Evolutionary conservation across 2,888 invertebrate genomes (phyloP), one percentile per base, ranked within the genome.

Genomic region (Cerastoderma edule): DNA sequence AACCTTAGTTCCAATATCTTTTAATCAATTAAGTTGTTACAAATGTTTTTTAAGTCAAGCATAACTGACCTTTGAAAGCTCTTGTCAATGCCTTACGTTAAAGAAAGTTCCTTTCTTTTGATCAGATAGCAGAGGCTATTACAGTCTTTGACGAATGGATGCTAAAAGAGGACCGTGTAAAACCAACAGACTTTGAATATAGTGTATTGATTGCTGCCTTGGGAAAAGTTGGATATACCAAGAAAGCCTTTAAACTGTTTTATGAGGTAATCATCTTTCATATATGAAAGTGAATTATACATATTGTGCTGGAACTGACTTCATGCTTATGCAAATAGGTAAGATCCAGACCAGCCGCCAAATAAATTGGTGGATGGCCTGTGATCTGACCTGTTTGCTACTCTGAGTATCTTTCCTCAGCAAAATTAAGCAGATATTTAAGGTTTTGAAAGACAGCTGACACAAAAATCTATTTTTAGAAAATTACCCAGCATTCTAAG

Each of bases 201-300:
- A 96, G 96, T 90, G 93, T 97, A 70, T 92, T 98, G n/a, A 95
- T 99, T 75, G 95, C 95, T 74, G 96, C 95, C 10, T 96, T 96
- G 93, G 97, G 96, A 2, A 93, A 95, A 86, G 95, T 95, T 0
- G 98, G 98, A 0, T 96, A 97, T 88, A 95, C 97, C 1, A 95
- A 96, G 87, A 97, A 96, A 93, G 97, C 97, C 0, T 98, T 97
- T 90, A 94, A 95, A 84, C 93, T 98, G 0, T 98, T 95, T 88
- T 96, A 95, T 87, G 95, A 93, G 91, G 94, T 94, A 86, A n/a
- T n/a, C n/a, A n/a, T n/a, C n/a, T n/a, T n/a, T n/a, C n/a, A n/a
- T n/a, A n/a, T n/a, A n/a, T n/a, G n/a, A n/a, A n/a, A n/a, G n/a
- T n/a, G n/a, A n/a, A n/a, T n/a, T n/a, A n/a, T n/a, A n/a, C n/a